These are phyloP conservation scores for Oligia latruncula DNA, from an alignment of 2,888 invertebrate species.

Conservation along the genomic window DNA sequence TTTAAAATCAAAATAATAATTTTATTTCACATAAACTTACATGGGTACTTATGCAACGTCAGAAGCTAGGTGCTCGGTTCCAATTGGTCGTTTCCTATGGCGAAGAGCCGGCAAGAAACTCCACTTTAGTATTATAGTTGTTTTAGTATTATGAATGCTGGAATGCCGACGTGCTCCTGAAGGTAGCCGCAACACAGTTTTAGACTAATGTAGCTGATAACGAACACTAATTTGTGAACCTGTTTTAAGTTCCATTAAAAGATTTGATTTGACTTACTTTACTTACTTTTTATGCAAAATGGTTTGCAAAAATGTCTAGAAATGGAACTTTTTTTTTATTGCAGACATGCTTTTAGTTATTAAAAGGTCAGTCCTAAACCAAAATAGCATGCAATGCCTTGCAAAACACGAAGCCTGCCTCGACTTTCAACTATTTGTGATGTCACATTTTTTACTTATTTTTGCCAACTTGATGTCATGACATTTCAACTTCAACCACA, in stretches of 20 bases:
- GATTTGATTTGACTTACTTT: background rate
- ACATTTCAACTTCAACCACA: background rate
- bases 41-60: too few relatives aligned
- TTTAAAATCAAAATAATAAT: too few relatives aligned
- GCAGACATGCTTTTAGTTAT: background rate
- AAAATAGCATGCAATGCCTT: background rate
- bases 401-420: background rate
- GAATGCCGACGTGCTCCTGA: too few relatives aligned
- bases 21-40: too few relatives aligned
- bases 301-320: background rate
- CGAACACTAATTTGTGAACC: too few relatives aligned
- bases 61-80: too few relatives aligned
- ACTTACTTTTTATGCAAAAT: background rate
- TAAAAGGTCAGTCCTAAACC: background rate
- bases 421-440: background rate
- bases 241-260: too few relatives aligned
- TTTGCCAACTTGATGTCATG: background rate
- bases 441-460: background rate
- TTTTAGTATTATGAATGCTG: background rate
- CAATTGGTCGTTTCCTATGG: too few relatives aligned
- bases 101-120: too few relatives aligned
- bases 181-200: too few relatives aligned
- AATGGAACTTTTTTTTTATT: background rate
- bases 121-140: too few relatives aligned
- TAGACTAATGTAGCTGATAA: too few relatives aligned